Base-by-base conservation (phyloP, 2,888 invertebrate species). In the Camptogramma bilineatum region DNA sequence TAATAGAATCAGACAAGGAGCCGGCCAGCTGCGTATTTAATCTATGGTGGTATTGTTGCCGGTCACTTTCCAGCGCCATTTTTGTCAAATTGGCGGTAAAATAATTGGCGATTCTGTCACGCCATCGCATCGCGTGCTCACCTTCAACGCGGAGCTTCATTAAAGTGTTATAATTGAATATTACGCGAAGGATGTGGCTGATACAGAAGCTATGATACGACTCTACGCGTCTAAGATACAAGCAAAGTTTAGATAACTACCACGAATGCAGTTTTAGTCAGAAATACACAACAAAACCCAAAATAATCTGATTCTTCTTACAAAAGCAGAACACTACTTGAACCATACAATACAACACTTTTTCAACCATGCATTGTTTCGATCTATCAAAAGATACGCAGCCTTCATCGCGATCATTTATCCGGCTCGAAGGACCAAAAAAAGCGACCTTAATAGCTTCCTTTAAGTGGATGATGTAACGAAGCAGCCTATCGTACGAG, bases 1-100 rank as follows among this genome's bases (percentile, higher is more conserved):
- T 81, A 81, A 79, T 80, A 78, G 76, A 72, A 73, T 70, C 70
- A 71, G 76, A 81, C 78, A 80, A 80, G 77, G 78, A 78, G 76
- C 76, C 74, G 75, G 77, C 78, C 85, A 84, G 83, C 82, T 86
- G 85, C 77, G 75, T 66, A 62, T 72, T 76, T 78, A 72, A 71
- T 76, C 72, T 79, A 73, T 72, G 76, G 73, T 68, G 31, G 74
- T 76, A 64, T 66, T 69, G 68, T 70, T 61, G 52, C 62, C 73
- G 79, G 79, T 74, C 76, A 83, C 86, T 88, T 88, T 87, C 81
- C 79, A 84, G 73, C 75, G 77, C 87, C 86, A 85, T 87, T 88
- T 89, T 88, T 80, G 88, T 83, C 80, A 80, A 85, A 83, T 83
- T 77, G 79, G 76, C 79, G 77, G 79, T 77, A 82, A 85, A 83